These are phyloP conservation scores for Spondyliosoma cantharus DNA, from an alignment of 2,797 vertebrate genomes.

Conservation along the genomic window DNA sequence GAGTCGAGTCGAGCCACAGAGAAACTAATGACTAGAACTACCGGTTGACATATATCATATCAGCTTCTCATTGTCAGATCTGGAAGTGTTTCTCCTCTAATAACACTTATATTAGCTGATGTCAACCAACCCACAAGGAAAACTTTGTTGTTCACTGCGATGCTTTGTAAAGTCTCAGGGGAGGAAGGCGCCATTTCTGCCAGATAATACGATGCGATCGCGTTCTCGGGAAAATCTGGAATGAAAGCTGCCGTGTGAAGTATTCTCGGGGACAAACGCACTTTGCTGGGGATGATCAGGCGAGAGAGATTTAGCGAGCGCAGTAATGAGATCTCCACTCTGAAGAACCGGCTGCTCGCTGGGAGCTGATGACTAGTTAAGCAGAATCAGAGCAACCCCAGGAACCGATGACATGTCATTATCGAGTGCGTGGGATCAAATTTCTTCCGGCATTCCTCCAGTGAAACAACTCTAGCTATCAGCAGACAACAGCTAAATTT, in stretches of 20 bases:
- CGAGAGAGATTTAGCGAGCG: conserved; percentile 43
- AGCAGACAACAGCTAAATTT: conserved; percentile 32
- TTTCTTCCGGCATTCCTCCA: conserved; percentile 14
- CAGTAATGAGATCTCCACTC: conserved; percentile 56
- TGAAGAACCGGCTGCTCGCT: conserved; percentile 24
- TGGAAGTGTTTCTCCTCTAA: conserved; percentile 52
- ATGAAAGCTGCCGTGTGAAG: conserved; percentile 27
- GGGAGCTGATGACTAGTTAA: conserved; percentile 50
- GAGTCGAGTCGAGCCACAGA: conserved; percentile 58
- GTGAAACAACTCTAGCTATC: conserved; percentile 60
- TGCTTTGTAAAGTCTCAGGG: conserved; percentile 32
- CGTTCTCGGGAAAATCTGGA: conserved; percentile 18
- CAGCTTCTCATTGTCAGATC: conserved; percentile 53
- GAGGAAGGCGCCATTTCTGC: conserved; percentile 28
- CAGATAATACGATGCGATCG: conserved; percentile 12
- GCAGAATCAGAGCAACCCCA: conserved; percentile 33
- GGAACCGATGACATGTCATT: conserved; percentile 50
- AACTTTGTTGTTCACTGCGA: conserved; percentile 36
- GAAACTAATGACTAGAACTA: conserved; percentile 71
- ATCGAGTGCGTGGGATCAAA: conserved; percentile 13
- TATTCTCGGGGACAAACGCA: conserved; percentile 42
- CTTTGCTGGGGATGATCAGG: conserved; percentile 54
- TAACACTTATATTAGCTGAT: conserved; percentile 60
- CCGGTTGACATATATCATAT: conserved; percentile 65
- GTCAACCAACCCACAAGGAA: conserved; percentile 42